Evolutionary conservation across 2,797 vertebrate genomes (phyloP), one percentile per base, ranked within the genome.

Genomic region (Syndactyla subalaris): DNA sequence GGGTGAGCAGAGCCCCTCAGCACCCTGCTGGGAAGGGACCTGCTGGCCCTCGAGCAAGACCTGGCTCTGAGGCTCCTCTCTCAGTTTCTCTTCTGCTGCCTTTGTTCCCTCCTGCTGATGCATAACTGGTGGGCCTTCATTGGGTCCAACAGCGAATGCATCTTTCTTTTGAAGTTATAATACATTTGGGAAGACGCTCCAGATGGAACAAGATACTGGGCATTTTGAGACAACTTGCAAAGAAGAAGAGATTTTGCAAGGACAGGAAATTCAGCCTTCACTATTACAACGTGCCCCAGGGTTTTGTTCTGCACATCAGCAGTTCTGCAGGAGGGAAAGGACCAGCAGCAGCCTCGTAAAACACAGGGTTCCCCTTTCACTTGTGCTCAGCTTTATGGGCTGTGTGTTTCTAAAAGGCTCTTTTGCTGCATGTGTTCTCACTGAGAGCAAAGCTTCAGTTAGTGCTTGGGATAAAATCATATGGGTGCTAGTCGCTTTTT

Each of bases 261-360:
- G 68, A 32, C 29, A 52, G 91, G 58, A 79, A 85, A 91, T 68
- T 78, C 75, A 89, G 79, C 45, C 39, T 81, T 66, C 24, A 10
- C 41, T 48, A 68, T 58, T 73, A 61, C 12, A 4, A 13, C n/a
- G 29, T 52, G 67, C 59, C 34, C 41, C 4, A 0, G 55, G 62
- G 55, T 82, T 94, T 84, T 85, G 38, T 82, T 90, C 70, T 84
- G 58, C 73, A 38, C 51, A 74, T 91, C 87, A 96, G 94, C 89
- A 85, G 45, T 84, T 96, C 74, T 92, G 78, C 59, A 71, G 65
- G 22, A 82, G n/a, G 27, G 22, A 72, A 68, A 80, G 91, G 34
- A 79, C 41, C 1, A 1, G 52, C 3, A 1, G 23, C 68, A 63
- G 55, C 18, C 32, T 55, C 8, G 7, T 36, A 66, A 16, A 84